Evolutionary conservation across 2,888 invertebrate genomes (phyloP).

Genomic region (Ephialtes manifestator): DNA sequence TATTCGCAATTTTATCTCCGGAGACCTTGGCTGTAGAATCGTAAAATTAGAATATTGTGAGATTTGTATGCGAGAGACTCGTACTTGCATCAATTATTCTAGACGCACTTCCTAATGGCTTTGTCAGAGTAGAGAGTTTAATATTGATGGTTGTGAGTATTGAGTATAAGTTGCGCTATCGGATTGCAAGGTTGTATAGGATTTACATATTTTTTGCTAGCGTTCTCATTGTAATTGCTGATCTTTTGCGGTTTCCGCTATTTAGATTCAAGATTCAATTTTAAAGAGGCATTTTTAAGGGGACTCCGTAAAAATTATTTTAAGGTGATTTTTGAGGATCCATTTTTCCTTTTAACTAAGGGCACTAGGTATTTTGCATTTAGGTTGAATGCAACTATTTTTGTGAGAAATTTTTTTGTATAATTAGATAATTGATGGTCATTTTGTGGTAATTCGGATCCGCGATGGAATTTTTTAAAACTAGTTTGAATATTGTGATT

Average conservation of each 20-base stretch:
- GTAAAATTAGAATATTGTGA: slow-evolving; percentile 3
- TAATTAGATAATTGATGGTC: too few relatives aligned
- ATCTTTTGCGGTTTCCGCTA: neutral
- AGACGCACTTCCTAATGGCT: slow-evolving; percentile 41
- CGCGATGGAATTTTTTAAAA: too few relatives aligned
- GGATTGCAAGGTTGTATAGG: slow-evolving; percentile 47
- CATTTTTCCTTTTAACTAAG: too few relatives aligned
- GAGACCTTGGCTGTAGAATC: slow-evolving; percentile 4
- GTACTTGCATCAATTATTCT: slow-evolving; percentile 45
- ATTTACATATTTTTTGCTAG: slow-evolving; percentile 16
- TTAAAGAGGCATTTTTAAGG: neutral
- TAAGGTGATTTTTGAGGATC: too few relatives aligned
- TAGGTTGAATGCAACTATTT: too few relatives aligned
- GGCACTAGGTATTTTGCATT: too few relatives aligned
- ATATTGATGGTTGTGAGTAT: slow-evolving; percentile 29
- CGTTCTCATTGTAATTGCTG: slow-evolving; percentile 42
- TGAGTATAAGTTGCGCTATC: slow-evolving; percentile 39
- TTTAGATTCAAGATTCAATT: neutral
- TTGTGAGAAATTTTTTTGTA: too few relatives aligned
- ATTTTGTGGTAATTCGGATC: too few relatives aligned
- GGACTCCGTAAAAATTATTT: too few relatives aligned
- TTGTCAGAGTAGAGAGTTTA: slow-evolving; percentile 20
- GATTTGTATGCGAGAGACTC: slow-evolving; percentile 2
- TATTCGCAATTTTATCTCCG: slow-evolving; percentile 64
- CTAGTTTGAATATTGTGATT: too few relatives aligned